Percentiles rank a stretch among this genome's conserved stretches.
Conservation (phyloP, 1,140 invertebrate genomes). For the Lerema accius region DNA sequence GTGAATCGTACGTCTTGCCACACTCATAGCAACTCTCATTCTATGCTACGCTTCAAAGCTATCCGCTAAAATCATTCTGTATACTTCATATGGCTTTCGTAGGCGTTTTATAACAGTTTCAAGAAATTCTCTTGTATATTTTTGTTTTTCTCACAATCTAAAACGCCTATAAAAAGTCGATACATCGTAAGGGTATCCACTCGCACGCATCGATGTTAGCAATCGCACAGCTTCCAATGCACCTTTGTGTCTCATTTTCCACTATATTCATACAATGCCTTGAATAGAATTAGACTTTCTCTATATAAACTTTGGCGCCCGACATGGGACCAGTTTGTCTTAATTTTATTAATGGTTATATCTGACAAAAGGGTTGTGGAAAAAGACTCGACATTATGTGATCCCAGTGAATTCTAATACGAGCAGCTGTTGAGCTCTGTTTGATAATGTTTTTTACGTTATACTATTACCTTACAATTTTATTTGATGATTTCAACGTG, state of each 20-base stretch:
- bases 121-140: not conserved
- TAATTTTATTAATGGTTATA: conserved; percentile 29
- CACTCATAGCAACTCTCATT: conserved; percentile 7
- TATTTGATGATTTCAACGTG: not conserved
- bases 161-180: conserved; percentile 19
- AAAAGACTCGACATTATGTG: conserved; percentile 55
- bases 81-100: conserved; percentile 1
- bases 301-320: conserved; percentile 41
- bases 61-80: conserved; percentile 6
- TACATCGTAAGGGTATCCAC: conserved; percentile 32
- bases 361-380: conserved; percentile 74
- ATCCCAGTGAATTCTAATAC: conserved; percentile 8
- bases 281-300: conserved; percentile 35
- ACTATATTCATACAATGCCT: conserved; percentile 38
- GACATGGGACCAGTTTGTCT: conserved; percentile 33
- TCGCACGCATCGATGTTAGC: conserved; percentile 59
- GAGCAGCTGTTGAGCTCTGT: conserved; percentile 50
- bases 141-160: not conserved
- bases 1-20: conserved; percentile 8
- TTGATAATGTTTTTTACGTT: conserved; percentile 36
- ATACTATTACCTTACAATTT: not conserved
- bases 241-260: conserved; percentile 48
- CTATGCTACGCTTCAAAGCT: conserved; percentile 16
- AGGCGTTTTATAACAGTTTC: conserved; percentile 14
- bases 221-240: conserved; percentile 50